Base-by-base conservation (phyloP, 2,888 invertebrate genomes). In the Blomia tropicalis region DNA sequence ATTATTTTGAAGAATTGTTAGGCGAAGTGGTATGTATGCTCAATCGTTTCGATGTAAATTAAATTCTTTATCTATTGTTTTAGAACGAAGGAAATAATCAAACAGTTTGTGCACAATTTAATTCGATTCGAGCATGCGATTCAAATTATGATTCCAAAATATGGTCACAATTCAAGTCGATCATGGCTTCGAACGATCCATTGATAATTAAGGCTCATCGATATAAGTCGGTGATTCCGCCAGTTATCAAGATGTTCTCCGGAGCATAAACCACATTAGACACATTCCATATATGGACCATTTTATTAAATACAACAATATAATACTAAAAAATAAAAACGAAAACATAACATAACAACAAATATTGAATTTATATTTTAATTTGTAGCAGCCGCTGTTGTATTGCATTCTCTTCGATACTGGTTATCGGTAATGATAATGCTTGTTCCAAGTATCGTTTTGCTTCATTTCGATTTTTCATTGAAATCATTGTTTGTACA, bases 401-500 rank as follows among this genome's bases (percentile, higher is more conserved):
- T 11, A 36, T 36, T 36, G 36, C 36, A 36, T 17, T 36, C 17
- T 36, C 36, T 17, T 36, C 36, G 7, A 36, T 47, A 22, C 22
- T 11, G 14, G 25, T 30, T 29, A 56, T 11, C 14, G 25, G 7
- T 19, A 62, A 31, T 2, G 30, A 56, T 29, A 64, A 41, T 23
- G 43, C 64, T 53, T 30, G 29, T 17, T 22, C 30, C 4, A 64
- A 17, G 54, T 56, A 64, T 19, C 43, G 30, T n/a, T 36, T 43
- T 14, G 64, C 64, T n/a, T 58, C 44, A 30, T 32, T 27, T 19
- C 17, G n/a, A 32, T 30, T 23, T 36, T 62, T 62, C 32, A 58
- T 23, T 22, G 43, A n/a, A 4, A 64, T 36, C 14, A 64, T 47
- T 30, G 61, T 59, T 71, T 82, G 81, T 19, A 79, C 80, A 58